These are phyloP conservation scores for Ictalurus punctatus DNA, from an alignment of 2,113 vertebrate genomes.

Conservation along the genomic window DNA sequence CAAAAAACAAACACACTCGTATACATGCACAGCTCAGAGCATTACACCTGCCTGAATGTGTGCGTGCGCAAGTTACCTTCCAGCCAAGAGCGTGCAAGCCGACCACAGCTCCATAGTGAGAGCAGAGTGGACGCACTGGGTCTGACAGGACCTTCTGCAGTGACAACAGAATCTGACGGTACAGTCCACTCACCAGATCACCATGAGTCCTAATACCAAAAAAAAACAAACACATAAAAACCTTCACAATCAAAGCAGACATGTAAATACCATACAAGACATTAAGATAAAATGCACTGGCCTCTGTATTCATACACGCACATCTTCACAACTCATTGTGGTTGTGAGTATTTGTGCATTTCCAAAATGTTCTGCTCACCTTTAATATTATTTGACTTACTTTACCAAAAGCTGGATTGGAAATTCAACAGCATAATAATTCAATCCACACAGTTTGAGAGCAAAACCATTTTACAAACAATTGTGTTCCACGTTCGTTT, in stretches of 20 bases:
- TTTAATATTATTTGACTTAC: background rate
- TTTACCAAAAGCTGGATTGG: background rate
- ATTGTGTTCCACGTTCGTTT: background rate
- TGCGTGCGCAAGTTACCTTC: slow-evolving; percentile 73
- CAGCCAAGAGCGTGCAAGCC: slow-evolving; percentile 89
- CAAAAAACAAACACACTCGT: background rate
- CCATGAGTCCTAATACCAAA: slow-evolving; percentile 81
- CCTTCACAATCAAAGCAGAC: too few species aligned
- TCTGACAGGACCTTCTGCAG: slow-evolving; percentile 91
- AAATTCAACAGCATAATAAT: background rate
- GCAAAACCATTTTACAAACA: background rate
- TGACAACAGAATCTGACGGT: slow-evolving; percentile 87
- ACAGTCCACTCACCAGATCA: slow-evolving; percentile 84
- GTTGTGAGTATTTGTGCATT: background rate
- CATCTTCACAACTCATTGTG: background rate
- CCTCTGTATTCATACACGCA: background rate
- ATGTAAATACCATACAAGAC: background rate
- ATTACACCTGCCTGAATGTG: background rate
- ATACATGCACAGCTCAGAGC: background rate
- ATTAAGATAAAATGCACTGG: background rate
- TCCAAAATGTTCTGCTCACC: background rate
- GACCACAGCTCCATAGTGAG: slow-evolving; percentile 90
- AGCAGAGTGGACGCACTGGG: slow-evolving; percentile 89
- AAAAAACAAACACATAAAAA: background rate
- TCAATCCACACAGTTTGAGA: background rate